Evolutionary conservation across 2,888 invertebrate species (phyloP).

Genomic region (Oscheius sp.): DNA sequence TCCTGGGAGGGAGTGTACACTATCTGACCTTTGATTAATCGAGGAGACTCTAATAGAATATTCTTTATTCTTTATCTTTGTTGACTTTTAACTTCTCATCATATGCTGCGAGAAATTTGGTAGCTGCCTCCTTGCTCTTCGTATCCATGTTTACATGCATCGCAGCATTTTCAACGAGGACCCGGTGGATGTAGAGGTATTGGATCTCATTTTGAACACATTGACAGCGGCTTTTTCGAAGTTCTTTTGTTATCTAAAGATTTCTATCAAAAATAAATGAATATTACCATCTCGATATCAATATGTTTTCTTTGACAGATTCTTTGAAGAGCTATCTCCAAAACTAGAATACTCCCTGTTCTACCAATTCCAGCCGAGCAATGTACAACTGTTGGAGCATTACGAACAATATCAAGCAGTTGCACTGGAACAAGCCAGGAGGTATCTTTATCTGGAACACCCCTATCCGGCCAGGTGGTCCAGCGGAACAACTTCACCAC

Average conservation of each 20-base stretch:
- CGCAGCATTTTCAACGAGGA: constrained; percentile 69
- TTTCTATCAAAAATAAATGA: background rate
- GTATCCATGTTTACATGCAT: constrained; percentile 20
- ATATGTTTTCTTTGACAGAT: constrained; percentile 38
- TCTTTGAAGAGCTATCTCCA: constrained; percentile 48
- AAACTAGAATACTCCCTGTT: constrained; percentile 52
- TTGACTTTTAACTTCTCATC: constrained; percentile 23
- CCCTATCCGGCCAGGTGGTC: constrained; percentile 58
- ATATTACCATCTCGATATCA: constrained; percentile 52
- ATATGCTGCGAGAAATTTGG: constrained; percentile 9
- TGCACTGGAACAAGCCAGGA: constrained; percentile 44
- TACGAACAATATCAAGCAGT: constrained; percentile 43
- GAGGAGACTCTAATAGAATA: background rate
- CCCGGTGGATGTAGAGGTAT: constrained; percentile 55
- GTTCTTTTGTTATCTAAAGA: constrained; percentile 46
- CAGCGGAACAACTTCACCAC: constrained; percentile 46
- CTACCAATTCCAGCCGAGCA: constrained; percentile 57
- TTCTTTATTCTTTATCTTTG: constrained; percentile 6
- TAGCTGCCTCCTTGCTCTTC: constrained; percentile 15
- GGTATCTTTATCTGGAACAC: constrained; percentile 47
- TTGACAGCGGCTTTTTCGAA: constrained; percentile 46
- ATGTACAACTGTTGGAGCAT: constrained; percentile 48
- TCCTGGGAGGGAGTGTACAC: too few species aligned
- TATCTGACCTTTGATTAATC: too few species aligned
- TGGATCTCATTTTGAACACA: constrained; percentile 56